Evolutionary conservation across 2,113 vertebrate genomes (phyloP), one percentile per base, ranked within the genome.

Genomic region (Caranx melampygus): DNA sequence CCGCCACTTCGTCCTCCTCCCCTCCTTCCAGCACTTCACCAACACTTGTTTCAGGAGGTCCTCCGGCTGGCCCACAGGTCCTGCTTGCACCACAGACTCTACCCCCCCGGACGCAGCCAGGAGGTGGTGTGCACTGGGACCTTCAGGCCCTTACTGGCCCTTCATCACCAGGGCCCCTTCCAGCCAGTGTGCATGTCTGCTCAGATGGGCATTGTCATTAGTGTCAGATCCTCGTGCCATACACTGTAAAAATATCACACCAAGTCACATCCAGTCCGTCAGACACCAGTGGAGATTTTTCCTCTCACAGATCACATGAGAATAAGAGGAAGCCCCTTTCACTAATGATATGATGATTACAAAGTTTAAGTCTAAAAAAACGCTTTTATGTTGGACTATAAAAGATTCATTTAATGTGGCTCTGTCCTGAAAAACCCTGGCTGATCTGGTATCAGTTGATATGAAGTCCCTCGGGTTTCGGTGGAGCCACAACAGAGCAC

Each of bases 1-100:
- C 2, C 90, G 90, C 67, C 97, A 98, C 86, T 96, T 97, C 45
- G 86, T 93, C 64, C 86, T 99, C 72, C 94, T 92, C 58, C 95
- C 95, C 9, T 66, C 89, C 81, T 96, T 96, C 90, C 94, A 84
- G 44, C 95, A 93, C 87, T 94, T 95, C 73, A 81, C 93, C 78
- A 96, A 61, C 94, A 96, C 86, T 92, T 98, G 68, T 92, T 99
- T 5, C 97, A 97, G 84, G 97, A 99, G 85, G 94, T 94, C 12
- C 95, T 99, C 62, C 95, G 97, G 15, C 91, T 97, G 68, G 87
- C 95, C n/a, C 91, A 92, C 88, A 97, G 95, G 60, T 95, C 96
- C 84, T 96, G 93, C 83, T 94, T 99, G 45, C 97, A 97, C 90
- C 96, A 95, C 74, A 91, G 93, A 12, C 2, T 96, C 77, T 96